A percentile compares a stretch with the other conserved stretches of the same genome.
Conservation (phyloP, 2,113 vertebrate species). For the Eira barbara region DNA sequence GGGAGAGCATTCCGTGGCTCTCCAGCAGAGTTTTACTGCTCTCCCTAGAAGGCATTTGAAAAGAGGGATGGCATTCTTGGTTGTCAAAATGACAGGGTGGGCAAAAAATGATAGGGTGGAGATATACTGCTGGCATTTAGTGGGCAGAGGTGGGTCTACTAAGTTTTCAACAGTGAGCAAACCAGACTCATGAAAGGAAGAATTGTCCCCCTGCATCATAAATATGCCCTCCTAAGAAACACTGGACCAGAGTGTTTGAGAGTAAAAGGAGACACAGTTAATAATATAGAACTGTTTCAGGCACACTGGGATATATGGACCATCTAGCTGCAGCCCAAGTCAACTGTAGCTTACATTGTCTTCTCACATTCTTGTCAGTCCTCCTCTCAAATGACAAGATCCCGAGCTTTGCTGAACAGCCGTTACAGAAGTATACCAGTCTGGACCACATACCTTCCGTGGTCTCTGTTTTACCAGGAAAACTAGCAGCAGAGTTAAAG, state of each 20-base stretch:
- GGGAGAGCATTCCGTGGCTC: neutral
- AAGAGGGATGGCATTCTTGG: neutral
- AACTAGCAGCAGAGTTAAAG: neutral
- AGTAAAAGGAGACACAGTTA: neutral
- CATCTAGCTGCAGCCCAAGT: neutral
- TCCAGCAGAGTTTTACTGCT: neutral
- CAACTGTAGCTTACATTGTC: neutral
- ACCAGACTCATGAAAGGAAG: slow-evolving; percentile 11
- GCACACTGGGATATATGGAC: neutral
- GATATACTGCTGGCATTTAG: neutral
- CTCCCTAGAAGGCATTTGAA: neutral
- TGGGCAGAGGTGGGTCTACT: neutral
- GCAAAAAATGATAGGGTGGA: neutral
- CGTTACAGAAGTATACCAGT: neutral
- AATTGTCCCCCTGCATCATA: neutral
- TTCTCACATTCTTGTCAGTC: neutral
- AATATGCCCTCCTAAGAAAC: neutral
- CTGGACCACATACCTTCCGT: neutral
- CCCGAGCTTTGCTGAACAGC: neutral
- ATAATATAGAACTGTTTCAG: neutral
- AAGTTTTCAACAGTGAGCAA: neutral
- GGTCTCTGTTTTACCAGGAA: slow-evolving; percentile 12
- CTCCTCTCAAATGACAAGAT: neutral
- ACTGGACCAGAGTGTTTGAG: neutral
- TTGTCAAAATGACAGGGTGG: neutral